These are phyloP conservation scores for Chamaea fasciata DNA, from an alignment of 2,113 vertebrate species.

Conservation along the genomic window DNA sequence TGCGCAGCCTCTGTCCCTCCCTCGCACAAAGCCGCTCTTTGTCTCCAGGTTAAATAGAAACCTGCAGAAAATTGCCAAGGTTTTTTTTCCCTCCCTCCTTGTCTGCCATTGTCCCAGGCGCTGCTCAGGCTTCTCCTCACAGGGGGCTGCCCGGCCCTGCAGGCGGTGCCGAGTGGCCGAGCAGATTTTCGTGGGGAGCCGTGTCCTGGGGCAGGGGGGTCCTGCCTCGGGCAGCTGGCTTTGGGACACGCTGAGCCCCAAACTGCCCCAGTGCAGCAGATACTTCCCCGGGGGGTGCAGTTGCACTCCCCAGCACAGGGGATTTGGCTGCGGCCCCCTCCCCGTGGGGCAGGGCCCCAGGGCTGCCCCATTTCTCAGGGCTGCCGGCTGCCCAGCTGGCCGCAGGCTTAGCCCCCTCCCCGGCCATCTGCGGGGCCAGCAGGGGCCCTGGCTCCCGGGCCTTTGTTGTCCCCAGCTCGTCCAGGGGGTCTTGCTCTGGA, in stretches of 20 bases:
- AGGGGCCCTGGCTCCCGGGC: neutral
- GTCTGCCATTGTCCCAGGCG: neutral
- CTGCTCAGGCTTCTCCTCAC: neutral
- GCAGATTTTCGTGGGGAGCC: neutral
- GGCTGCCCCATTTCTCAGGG: neutral
- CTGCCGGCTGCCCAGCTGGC: neutral
- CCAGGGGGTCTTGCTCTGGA: neutral
- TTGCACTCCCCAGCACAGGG: neutral
- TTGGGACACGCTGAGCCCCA: neutral
- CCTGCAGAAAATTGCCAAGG: constrained; percentile 45
- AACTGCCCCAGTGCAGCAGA: rapidly evolving
- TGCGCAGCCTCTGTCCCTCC: neutral
- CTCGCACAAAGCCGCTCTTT: constrained; percentile 57
- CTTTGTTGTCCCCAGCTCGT: neutral
- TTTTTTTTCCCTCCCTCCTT: neutral
- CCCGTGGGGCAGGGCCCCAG: neutral
- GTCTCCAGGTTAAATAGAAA: constrained; percentile 59
- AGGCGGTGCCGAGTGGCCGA: neutral
- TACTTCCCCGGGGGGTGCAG: rapidly evolving
- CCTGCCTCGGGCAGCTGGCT: neutral
- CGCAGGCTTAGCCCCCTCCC: neutral
- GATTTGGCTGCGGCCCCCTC: neutral
- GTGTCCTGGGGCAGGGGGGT: neutral
- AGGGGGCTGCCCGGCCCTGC: neutral
- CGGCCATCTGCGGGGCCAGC: neutral